Percentiles rank a stretch among this genome's conserved stretches.
Evolutionary conservation across 2,888 invertebrate species (phyloP).

Genomic region (Heliconius ismenius): DNA sequence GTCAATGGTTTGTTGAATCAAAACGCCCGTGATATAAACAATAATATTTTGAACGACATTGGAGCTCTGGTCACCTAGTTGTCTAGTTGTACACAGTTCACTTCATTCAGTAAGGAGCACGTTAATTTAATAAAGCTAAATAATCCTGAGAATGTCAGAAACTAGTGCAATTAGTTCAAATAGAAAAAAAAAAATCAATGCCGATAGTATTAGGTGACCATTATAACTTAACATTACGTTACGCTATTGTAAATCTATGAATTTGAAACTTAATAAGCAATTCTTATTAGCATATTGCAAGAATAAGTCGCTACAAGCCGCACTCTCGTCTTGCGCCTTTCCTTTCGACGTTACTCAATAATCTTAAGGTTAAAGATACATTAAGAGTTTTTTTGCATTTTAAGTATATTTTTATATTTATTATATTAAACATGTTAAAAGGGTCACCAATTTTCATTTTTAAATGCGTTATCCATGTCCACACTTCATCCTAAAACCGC

Average conservation of each 20-base stretch:
- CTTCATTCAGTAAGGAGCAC: too few relatives aligned
- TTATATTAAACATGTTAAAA: neutral
- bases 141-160: too few relatives aligned
- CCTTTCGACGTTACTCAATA: constrained; percentile 20
- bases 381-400: neutral
- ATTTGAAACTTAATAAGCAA: neutral
- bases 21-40: neutral
- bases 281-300: constrained; percentile 11
- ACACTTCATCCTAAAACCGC: too few relatives aligned
- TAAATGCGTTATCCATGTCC: too few relatives aligned
- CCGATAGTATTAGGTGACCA: neutral
- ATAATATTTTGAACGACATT: neutral
- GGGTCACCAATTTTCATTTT: too few relatives aligned
- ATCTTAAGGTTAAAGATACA: constrained; percentile 18
- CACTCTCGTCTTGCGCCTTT: constrained; percentile 23
- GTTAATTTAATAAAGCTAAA: too few relatives aligned
- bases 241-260: neutral
- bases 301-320: constrained; percentile 9
- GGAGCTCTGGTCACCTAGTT: neutral
- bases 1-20: neutral
- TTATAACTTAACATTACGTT: neutral
- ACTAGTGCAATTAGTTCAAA: too few relatives aligned
- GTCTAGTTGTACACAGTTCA: too few relatives aligned
- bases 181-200: neutral
- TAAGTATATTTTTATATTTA: neutral